These are phyloP conservation scores for Platyscapa corneri DNA, from an alignment of 1,140 invertebrate species.

Conservation along the genomic window DNA sequence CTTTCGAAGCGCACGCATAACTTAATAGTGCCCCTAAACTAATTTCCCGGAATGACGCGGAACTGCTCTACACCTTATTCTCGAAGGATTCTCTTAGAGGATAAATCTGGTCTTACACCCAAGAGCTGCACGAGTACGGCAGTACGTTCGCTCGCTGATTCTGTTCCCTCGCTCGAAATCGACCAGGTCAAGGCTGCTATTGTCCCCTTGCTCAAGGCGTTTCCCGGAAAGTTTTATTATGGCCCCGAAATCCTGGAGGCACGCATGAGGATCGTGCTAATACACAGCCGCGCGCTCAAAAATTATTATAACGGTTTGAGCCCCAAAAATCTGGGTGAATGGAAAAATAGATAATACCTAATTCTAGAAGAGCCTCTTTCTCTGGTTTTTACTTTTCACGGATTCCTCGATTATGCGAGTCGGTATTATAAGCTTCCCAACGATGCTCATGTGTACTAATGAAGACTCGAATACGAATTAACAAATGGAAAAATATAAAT, in stretches of 20 bases:
- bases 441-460: neutral
- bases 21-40: neutral
- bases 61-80: neutral
- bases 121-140: neutral
- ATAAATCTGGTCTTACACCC: neutral
- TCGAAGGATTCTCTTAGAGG: neutral
- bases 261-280: neutral
- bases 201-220: neutral
- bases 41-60: neutral
- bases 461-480: too few species aligned
- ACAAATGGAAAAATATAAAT: too few species aligned
- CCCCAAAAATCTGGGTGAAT: neutral
- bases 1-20: neutral
- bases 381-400: neutral
- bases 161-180: neutral
- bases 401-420: neutral
- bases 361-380: neutral
- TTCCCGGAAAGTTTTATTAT: conserved; percentile 18
- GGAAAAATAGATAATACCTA: conserved; percentile 20
- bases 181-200: neutral
- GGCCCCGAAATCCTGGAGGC: neutral
- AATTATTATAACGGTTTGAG: neutral
- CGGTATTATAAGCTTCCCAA: neutral
- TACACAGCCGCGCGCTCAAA: neutral
- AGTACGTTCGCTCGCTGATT: neutral